Evolutionary conservation across 2,888 invertebrate species (phyloP).

Genomic region (Drosophila greeni): DNA sequence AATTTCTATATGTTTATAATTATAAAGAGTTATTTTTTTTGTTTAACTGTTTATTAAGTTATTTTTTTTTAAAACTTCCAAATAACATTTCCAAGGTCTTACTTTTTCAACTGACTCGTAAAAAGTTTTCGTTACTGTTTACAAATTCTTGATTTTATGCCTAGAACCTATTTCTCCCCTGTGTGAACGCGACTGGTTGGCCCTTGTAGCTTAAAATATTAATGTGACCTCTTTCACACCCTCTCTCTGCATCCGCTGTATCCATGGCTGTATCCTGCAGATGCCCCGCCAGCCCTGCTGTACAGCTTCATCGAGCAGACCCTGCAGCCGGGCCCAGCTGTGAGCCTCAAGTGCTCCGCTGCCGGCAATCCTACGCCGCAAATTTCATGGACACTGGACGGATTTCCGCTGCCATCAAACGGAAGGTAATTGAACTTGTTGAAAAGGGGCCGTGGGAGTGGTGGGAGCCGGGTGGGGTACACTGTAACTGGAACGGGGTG

Average conservation of each 20-base stretch:
- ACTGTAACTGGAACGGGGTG: neutral
- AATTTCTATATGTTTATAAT: no score
- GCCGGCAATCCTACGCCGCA: slow-evolving; percentile 89
- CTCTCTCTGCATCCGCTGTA: slow-evolving; percentile 9
- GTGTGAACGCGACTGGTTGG: slow-evolving; percentile 18
- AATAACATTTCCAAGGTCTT: neutral
- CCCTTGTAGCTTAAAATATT: slow-evolving; percentile 54
- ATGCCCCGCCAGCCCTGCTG: slow-evolving; percentile 87
- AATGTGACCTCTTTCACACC: slow-evolving; percentile 55
- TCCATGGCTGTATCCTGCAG: slow-evolving; percentile 78
- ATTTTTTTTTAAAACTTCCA: no score
- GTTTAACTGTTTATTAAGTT: no score
- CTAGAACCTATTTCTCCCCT: neutral
- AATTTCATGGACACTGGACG: slow-evolving; percentile 88
- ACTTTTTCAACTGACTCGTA: neutral
- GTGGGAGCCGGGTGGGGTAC: neutral
- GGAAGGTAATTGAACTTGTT: slow-evolving; percentile 80
- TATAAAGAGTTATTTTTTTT: no score
- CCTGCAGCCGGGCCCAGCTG: slow-evolving; percentile 87
- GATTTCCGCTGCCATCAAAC: slow-evolving; percentile 84
- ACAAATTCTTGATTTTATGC: slow-evolving; percentile 2
- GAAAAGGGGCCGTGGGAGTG: slow-evolving; percentile 46
- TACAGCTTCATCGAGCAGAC: slow-evolving; percentile 90
- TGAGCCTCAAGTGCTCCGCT: slow-evolving; percentile 88
- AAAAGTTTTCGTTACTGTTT: neutral